These are phyloP conservation scores for Petrocephalus zakoni DNA, from an alignment of 2,113 vertebrate species.

Conservation along the genomic window DNA sequence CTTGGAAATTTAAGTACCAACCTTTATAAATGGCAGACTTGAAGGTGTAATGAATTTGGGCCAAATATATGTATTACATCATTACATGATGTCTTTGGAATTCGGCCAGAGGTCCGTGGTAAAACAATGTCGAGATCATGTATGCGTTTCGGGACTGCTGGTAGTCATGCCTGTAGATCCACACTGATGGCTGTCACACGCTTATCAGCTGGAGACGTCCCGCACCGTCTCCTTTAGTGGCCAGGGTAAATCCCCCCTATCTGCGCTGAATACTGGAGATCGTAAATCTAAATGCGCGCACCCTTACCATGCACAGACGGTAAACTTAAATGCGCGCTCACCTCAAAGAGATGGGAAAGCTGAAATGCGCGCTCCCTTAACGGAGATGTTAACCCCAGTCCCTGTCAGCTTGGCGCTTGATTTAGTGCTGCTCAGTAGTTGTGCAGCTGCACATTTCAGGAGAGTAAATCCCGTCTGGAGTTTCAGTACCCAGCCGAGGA, in stretches of 20 bases:
- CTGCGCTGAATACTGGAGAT: not conserved
- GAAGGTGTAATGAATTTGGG: not conserved
- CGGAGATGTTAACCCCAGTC: not conserved
- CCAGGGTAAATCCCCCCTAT: not conserved
- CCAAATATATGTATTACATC: not conserved
- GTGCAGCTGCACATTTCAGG: not conserved
- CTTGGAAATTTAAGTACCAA: slow-evolving; percentile 29
- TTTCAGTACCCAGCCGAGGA: not conserved
- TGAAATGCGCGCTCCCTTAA: not conserved
- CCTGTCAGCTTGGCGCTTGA: not conserved
- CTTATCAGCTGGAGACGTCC: not conserved
- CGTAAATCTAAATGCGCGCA: not conserved
- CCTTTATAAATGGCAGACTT: not conserved
- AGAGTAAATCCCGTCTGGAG: not conserved
- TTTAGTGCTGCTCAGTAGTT: not conserved
- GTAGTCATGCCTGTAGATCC: not conserved
- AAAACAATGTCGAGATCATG: not conserved
- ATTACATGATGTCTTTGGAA: not conserved
- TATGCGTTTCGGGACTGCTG: not conserved
- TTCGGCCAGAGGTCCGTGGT: not conserved
- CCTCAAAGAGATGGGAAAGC: not conserved
- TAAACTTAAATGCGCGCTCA: not conserved
- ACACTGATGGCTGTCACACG: not conserved
- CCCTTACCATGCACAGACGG: not conserved
- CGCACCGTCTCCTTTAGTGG: not conserved